These are phyloP conservation scores for Chrysolina americana DNA, from an alignment of 2,888 invertebrate species.

Conservation along the genomic window DNA sequence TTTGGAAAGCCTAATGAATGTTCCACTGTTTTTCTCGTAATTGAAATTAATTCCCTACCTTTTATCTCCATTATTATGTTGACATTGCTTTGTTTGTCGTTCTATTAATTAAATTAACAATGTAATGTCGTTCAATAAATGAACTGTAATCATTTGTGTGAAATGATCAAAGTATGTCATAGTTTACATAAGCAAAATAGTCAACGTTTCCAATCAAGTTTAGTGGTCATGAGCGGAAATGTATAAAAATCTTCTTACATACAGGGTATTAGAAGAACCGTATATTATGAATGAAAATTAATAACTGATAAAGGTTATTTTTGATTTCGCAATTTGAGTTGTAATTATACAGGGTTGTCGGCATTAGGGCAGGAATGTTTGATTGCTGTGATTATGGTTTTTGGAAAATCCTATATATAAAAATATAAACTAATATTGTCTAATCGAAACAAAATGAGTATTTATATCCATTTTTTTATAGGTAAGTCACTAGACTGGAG, in stretches of 20 bases:
- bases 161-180: neutral
- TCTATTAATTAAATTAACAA: constrained; percentile 36
- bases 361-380: too few relatives aligned
- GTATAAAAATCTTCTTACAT: too few relatives aligned
- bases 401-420: neutral
- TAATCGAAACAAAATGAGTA: neutral
- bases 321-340: too few relatives aligned
- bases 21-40: constrained; percentile 23
- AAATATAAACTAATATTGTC: neutral
- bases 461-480: neutral
- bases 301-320: too few relatives aligned
- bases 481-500: neutral
- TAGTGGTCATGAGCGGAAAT: neutral
- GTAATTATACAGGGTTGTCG: too few relatives aligned
- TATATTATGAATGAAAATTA: too few relatives aligned
- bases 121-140: constrained; percentile 17
- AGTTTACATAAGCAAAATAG: neutral
- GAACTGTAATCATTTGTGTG: neutral
- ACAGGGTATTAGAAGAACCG: too few relatives aligned
- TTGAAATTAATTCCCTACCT: constrained; percentile 12
- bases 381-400: too few relatives aligned
- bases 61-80: constrained; percentile 42
- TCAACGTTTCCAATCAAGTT: neutral
- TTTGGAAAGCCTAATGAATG: constrained; percentile 33
- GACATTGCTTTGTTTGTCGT: constrained; percentile 37